A percentile compares a stretch with the other conserved stretches of the same genome.
Evolutionary conservation across 2,113 vertebrate genomes (phyloP).

Genomic region (Pterocles burchelli): DNA sequence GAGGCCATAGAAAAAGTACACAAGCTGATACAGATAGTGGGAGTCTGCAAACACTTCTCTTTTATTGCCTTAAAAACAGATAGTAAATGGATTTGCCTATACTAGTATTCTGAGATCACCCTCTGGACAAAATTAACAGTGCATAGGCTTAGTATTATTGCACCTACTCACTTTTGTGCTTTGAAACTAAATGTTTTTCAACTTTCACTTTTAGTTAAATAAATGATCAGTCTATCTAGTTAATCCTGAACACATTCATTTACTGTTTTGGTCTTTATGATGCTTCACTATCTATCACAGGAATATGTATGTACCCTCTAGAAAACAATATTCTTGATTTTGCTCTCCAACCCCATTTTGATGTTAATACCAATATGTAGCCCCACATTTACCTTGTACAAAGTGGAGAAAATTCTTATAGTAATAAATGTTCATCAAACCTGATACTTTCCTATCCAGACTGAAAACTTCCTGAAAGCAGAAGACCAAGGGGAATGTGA

Average conservation of each 20-base stretch:
- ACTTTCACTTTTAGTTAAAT: not conserved
- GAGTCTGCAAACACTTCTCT: not conserved
- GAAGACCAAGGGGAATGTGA: not conserved
- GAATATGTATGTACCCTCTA: not conserved
- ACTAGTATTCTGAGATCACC: not conserved
- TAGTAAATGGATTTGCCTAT: not conserved
- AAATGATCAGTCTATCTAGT: not conserved
- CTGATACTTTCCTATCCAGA: not conserved
- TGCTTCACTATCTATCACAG: not conserved
- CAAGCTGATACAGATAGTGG: not conserved
- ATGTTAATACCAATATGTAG: not conserved
- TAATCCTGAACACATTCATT: not conserved
- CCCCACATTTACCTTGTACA: not conserved
- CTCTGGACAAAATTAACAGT: not conserved
- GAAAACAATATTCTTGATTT: not conserved
- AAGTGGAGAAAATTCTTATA: not conserved
- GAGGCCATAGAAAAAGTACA: not conserved
- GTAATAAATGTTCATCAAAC: not conserved
- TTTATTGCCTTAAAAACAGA: not conserved
- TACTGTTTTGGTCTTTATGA: not conserved
- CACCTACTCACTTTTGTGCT: not conserved
- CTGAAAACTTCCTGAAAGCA: not conserved
- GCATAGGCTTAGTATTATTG: not conserved
- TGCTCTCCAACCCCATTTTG: not conserved
- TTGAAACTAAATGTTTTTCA: not conserved